Evolutionary conservation across 2,113 vertebrate genomes (phyloP).

Genomic region (Trematomus loennbergii): DNA sequence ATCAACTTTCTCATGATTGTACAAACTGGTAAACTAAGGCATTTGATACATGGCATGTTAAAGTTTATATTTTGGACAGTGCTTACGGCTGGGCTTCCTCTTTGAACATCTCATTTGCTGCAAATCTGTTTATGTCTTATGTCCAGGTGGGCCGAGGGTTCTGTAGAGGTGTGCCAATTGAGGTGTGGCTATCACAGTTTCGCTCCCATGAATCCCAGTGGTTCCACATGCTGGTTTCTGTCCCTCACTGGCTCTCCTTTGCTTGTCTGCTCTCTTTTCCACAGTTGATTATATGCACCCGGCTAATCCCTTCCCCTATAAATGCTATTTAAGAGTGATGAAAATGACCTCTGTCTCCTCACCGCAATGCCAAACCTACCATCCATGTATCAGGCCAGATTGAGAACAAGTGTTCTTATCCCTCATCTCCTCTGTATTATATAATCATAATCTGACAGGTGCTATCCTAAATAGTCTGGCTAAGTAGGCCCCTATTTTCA

Average conservation of each 20-base stretch:
- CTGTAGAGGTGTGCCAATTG: conserved; percentile 64
- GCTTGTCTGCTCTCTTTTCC: conserved; percentile 55
- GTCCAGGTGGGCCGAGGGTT: conserved; percentile 71
- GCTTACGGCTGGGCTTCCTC: conserved; percentile 37
- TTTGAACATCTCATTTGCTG: conserved; percentile 41
- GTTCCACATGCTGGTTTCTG: conserved; percentile 38
- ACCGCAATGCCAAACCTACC: conserved; percentile 63
- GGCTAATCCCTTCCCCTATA: conserved; percentile 67
- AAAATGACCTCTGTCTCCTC: conserved; percentile 65
- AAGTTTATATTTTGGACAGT: conserved; percentile 20
- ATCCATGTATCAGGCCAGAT: conserved; percentile 66
- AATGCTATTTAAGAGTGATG: conserved; percentile 65
- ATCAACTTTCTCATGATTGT: background rate
- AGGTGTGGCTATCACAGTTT: conserved; percentile 65
- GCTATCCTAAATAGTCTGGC: conserved; percentile 58
- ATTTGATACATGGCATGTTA: background rate
- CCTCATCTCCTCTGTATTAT: conserved; percentile 66
- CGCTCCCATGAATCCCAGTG: conserved; percentile 38
- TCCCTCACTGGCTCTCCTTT: conserved; percentile 49
- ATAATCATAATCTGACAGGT: conserved; percentile 65
- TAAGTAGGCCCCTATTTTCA: conserved; percentile 21
- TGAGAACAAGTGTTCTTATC: conserved; percentile 64
- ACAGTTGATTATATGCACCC: conserved; percentile 44
- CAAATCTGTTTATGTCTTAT: conserved; percentile 64
- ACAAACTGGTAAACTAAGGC: background rate